A percentile compares a stretch with the other conserved stretches of the same genome.
Conservation (phyloP, 2,113 vertebrate genomes). For the Bos indicus region DNA sequence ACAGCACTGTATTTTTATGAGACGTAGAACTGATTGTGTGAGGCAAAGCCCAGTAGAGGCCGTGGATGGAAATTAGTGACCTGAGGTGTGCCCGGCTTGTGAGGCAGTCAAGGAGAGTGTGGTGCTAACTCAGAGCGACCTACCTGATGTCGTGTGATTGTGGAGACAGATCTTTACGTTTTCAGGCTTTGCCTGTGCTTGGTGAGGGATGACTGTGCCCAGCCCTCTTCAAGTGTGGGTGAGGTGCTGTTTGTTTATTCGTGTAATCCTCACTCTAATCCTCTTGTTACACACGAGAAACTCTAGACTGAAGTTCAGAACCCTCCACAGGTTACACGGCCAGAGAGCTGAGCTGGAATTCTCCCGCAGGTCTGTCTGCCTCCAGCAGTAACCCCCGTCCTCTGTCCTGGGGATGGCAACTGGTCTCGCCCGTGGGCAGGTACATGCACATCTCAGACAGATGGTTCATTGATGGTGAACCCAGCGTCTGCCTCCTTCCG, state of each 20-base stretch:
- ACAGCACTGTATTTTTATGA: rapidly evolving
- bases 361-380: rapidly evolving
- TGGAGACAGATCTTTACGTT: not conserved
- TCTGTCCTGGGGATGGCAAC: rapidly evolving
- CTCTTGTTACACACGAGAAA: not conserved
- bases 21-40: too few relatives aligned
- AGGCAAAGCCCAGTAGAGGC: not conserved
- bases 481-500: not conserved
- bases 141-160: rapidly evolving
- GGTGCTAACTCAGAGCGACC: not conserved
- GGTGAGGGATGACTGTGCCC: not conserved
- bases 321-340: not conserved
- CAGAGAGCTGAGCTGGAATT: not conserved
- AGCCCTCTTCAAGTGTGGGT: not conserved
- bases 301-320: not conserved
- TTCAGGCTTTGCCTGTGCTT: not conserved
- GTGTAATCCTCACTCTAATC: rapidly evolving
- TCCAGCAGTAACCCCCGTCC: not conserved
- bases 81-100: rapidly evolving
- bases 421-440: rapidly evolving
- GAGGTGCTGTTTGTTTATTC: rapidly evolving
- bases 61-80: rapidly evolving
- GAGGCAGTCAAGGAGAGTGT: not conserved
- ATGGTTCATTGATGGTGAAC: not conserved
- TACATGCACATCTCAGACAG: rapidly evolving